Evolutionary conservation across 1,140 invertebrate species (phyloP).

Genomic region (Drosophila cardini): DNA sequence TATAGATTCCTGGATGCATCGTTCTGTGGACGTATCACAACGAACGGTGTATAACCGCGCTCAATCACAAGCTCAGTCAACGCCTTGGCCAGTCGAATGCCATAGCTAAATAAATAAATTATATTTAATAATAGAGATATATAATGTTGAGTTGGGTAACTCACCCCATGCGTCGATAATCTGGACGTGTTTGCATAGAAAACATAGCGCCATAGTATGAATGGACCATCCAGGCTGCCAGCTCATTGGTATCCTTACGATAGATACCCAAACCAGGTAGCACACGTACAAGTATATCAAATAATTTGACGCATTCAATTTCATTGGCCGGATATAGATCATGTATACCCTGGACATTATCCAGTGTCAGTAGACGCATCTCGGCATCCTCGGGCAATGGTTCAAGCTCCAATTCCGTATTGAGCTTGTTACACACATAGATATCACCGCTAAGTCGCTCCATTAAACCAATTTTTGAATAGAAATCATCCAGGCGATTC

Average conservation of each 20-base stretch:
- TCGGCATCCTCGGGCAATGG: conserved; percentile 88
- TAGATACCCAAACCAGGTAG: conserved; percentile 92
- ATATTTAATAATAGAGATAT: not conserved
- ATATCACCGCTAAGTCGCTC: conserved; percentile 91
- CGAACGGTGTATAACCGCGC: conserved; percentile 92
- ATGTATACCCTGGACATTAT: conserved; percentile 92
- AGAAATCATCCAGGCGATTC: conserved; percentile 88
- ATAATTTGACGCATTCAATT: conserved; percentile 92
- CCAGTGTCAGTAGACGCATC: conserved; percentile 89
- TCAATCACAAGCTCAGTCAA: conserved; percentile 89
- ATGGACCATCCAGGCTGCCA: conserved; percentile 94
- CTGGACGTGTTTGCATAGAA: conserved; percentile 94
- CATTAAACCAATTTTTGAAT: conserved; percentile 87
- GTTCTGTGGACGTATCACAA: conserved; percentile 94
- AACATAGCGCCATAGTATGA: conserved; percentile 95
- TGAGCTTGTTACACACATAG: conserved; percentile 88
- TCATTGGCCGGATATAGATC: conserved; percentile 93
- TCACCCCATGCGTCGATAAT: conserved; percentile 91
- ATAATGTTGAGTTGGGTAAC: conserved; percentile 20
- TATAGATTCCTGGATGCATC: conserved; percentile 92
- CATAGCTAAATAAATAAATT: conserved; percentile 84
- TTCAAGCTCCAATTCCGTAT: conserved; percentile 86
- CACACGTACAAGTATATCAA: conserved; percentile 90
- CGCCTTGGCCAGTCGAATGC: conserved; percentile 88
- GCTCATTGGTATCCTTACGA: conserved; percentile 87